A percentile compares a stretch with the other conserved stretches of the same genome.
Evolutionary conservation across 2,797 vertebrate genomes (phyloP).

Genomic region (Cygnus olor): DNA sequence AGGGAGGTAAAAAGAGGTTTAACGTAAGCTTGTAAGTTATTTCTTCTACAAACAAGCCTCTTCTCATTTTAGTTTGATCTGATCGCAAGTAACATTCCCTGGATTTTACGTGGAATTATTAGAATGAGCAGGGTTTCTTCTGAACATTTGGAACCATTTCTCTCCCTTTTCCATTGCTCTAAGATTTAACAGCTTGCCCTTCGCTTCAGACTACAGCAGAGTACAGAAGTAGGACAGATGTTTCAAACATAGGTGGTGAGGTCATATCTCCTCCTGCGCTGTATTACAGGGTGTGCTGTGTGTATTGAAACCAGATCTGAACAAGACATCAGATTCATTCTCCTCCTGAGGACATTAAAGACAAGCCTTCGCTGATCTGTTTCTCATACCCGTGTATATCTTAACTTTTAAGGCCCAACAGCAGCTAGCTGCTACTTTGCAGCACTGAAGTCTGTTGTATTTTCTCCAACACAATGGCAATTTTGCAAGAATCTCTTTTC

Average conservation of each 20-base stretch:
- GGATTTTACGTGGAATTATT: not conserved
- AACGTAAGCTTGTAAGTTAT: not conserved
- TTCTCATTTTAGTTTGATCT: not conserved
- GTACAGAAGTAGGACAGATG: not conserved
- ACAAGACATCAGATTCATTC: not conserved
- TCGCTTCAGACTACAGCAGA: not conserved
- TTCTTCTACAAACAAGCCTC: not conserved
- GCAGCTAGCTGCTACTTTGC: not conserved
- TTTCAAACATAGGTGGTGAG: not conserved
- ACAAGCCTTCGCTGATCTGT: not conserved
- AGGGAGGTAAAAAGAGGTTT: no score
- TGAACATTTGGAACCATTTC: not conserved
- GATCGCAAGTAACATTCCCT: not conserved
- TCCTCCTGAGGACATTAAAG: not conserved
- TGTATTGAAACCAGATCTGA: not conserved
- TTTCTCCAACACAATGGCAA: not conserved
- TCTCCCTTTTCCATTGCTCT: not conserved
- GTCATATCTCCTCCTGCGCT: not conserved
- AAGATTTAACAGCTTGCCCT: not conserved
- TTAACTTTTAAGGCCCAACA: not conserved
- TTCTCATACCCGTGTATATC: not conserved
- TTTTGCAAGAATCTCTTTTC: not conserved
- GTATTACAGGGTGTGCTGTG: not conserved
- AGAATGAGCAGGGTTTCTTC: not conserved
- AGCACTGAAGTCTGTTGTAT: not conserved